Base-by-base conservation (phyloP, 2,888 invertebrate genomes). In the Lordiphosa andalusiaca region DNA sequence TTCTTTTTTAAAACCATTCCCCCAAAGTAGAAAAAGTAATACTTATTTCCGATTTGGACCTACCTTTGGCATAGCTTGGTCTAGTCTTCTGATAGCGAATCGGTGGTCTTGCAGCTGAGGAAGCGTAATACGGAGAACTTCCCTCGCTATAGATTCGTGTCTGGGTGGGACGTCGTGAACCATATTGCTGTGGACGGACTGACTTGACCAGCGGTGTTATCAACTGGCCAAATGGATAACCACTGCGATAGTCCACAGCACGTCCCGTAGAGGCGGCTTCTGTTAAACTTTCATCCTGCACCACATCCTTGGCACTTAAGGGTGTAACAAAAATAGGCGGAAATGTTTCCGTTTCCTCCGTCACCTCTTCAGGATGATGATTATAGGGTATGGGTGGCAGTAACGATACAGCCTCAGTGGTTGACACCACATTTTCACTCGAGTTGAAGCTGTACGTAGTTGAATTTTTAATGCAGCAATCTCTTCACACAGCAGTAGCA, bases 171-270 rank as follows among this genome's bases (percentile, higher is more conserved):
- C 60, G 53, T 6, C 60, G 53, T 6, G 53, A n/a, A 6, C 44
- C 55, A 37, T 56, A 68, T 30, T 49, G 53, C 38, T 70, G 73
- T 0, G 78, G 82, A 0, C 66, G 58, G 9, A 37, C 53, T 7
- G 59, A 69, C 67, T 83, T 84, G n/a, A 83, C 72, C 40, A 86
- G 67, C 10, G 88, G 86, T 39, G 86, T 82, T 42, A 88, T 77
- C 38, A 88, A 72, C 72, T 87, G 88, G 6, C 87, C 84, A 68
- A 88, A 88, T 12, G 87, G 87, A 85, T 87, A 88, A n/a, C 72
- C 75, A 19, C 85, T 74, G 33, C 80, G 85, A 70, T 86, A 85
- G 67, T 88, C 87, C 16, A 86, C 83, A 33, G 89, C 87, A 30
- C 89, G 89, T 54, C 89, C 89, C 4, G 87, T 87, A 37, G 87